Conservation (phyloP, 2,113 vertebrate species). For the Albula goreensis region DNA sequence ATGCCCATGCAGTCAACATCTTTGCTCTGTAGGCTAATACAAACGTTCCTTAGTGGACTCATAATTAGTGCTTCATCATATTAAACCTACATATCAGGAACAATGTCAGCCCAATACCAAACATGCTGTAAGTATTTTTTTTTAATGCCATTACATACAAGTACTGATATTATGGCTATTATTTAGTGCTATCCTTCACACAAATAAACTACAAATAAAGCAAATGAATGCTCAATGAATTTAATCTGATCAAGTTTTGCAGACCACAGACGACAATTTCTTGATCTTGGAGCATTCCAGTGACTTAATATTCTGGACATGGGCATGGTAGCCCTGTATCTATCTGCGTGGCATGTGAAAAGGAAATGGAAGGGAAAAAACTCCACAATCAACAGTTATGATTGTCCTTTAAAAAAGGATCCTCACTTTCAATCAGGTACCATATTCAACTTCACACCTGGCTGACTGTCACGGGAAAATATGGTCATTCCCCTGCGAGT, state of each 20-base stretch:
- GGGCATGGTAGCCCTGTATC: not conserved
- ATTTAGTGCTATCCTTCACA: not conserved
- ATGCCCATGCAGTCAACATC: no score
- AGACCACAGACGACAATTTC: not conserved
- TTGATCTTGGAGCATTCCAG: not conserved
- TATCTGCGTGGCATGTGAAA: not conserved
- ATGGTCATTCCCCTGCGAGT: slow-evolving; percentile 56
- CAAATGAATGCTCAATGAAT: not conserved
- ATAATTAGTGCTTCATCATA: no score
- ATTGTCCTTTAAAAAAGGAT: slow-evolving; percentile 8
- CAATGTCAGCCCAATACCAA: no score
- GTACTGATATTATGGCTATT: no score
- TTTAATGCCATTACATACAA: no score
- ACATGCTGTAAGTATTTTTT: no score
- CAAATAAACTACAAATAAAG: not conserved
- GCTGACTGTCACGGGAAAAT: slow-evolving; percentile 61
- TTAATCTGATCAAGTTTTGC: not conserved
- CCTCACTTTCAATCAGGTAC: slow-evolving; percentile 1
- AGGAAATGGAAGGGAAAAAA: not conserved
- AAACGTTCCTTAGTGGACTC: no score
- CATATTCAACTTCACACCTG: slow-evolving; percentile 48
- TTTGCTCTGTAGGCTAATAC: no score
- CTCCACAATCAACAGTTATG: not conserved
- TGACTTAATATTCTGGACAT: not conserved
- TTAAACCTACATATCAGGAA: no score